Conservation (phyloP, 2,888 invertebrate species). For the Tiliacea citrago region DNA sequence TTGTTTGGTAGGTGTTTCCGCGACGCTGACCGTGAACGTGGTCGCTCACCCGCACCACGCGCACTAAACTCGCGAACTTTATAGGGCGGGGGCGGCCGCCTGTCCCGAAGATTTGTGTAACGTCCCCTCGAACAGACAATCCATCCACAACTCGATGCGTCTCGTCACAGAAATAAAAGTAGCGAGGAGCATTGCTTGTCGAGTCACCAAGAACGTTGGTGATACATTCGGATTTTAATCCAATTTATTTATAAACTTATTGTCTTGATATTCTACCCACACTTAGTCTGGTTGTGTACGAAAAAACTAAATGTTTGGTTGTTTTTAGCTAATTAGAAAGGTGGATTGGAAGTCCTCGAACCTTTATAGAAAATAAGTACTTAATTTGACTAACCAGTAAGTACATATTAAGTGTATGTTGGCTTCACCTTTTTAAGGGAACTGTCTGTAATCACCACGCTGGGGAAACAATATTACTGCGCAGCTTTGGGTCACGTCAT, state of each 20-base stretch:
- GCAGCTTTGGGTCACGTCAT: slow-evolving; percentile 2
- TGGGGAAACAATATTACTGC: background rate
- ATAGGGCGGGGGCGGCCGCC: slow-evolving; percentile 84
- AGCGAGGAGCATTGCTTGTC: slow-evolving; percentile 50
- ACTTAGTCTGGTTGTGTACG: background rate
- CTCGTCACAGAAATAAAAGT: slow-evolving; percentile 69
- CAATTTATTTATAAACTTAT: slow-evolving; percentile 35
- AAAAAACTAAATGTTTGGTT: background rate
- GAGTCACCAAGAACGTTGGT: slow-evolving; percentile 59
- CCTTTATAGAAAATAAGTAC: background rate
- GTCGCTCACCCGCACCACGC: slow-evolving; percentile 83
- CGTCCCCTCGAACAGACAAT: slow-evolving; percentile 74
- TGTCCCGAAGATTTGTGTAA: slow-evolving; percentile 82
- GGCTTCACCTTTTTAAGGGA: background rate
- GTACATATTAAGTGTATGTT: background rate
- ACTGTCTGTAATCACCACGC: background rate
- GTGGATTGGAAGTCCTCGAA: background rate
- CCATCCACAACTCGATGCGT: slow-evolving; percentile 77
- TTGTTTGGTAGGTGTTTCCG: slow-evolving; percentile 71
- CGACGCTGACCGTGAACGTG: slow-evolving; percentile 83
- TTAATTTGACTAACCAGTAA: too few species aligned
- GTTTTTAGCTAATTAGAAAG: background rate
- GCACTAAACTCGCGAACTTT: slow-evolving; percentile 83
- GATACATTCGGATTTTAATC: slow-evolving; percentile 34
- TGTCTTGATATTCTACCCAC: slow-evolving; percentile 5